Conservation (phyloP, 1,140 invertebrate species). For the Drosophila oshimai region DNA sequence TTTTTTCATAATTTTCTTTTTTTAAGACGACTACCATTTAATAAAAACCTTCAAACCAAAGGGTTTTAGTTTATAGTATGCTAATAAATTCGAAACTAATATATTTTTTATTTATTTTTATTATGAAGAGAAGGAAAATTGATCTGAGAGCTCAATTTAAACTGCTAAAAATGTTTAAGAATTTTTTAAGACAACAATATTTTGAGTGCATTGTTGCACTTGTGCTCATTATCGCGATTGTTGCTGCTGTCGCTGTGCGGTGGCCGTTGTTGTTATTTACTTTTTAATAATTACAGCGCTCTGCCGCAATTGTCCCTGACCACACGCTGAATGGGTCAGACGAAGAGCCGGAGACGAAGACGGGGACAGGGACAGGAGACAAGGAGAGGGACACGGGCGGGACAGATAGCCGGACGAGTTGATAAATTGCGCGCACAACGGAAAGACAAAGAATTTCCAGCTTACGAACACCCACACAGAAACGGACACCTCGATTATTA, state of each 20-base stretch:
- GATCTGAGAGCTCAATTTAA: too few species aligned
- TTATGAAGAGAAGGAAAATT: too few species aligned
- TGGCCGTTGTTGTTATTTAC: slow-evolving; percentile 47
- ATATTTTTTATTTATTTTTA: too few species aligned
- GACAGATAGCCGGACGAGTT: slow-evolving; percentile 30
- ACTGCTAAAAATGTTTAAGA: too few species aligned
- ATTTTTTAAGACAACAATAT: neutral
- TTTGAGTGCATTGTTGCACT: slow-evolving; percentile 23
- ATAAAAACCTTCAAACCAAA: too few species aligned
- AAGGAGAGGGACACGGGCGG: neutral
- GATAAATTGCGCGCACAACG: slow-evolving; percentile 63
- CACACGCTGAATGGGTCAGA: slow-evolving; percentile 38
- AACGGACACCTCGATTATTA: slow-evolving; percentile 29
- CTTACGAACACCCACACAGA: slow-evolving; percentile 12
- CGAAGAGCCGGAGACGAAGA: neutral
- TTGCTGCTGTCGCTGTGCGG: slow-evolving; percentile 34
- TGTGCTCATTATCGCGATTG: slow-evolving; percentile 71
- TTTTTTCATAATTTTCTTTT: too few species aligned
- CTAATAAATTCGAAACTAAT: too few species aligned
- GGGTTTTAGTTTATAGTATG: too few species aligned
- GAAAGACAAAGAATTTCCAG: slow-evolving; percentile 36
- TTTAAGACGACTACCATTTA: too few species aligned
- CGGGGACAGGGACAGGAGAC: neutral
- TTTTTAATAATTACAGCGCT: slow-evolving; percentile 73
- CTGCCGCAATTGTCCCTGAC: slow-evolving; percentile 74